Conservation (phyloP, 2,113 vertebrate genomes). For the Prunella himalayana region DNA sequence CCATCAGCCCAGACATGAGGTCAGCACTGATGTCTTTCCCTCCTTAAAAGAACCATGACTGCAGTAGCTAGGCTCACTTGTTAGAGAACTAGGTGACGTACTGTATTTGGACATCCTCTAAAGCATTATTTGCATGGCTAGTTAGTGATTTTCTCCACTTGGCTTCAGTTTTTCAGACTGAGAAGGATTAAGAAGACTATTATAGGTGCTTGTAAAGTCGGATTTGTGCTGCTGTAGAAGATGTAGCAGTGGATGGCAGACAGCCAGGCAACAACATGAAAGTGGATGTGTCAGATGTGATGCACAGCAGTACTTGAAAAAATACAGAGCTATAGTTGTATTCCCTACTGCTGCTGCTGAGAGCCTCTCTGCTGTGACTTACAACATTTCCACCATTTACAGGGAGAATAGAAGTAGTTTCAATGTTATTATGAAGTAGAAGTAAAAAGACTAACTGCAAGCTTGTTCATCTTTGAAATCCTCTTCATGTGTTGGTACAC, state of each 20-base stretch:
- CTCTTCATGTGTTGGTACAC: neutral
- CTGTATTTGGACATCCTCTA: neutral
- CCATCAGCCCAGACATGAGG: neutral
- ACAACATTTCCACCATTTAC: neutral
- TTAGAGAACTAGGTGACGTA: neutral
- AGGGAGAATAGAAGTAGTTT: neutral
- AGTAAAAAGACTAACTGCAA: neutral
- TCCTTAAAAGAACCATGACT: neutral
- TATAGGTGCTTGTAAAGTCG: neutral
- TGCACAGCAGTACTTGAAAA: neutral
- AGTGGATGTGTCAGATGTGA: neutral
- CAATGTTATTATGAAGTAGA: neutral
- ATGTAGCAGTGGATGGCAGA: neutral
- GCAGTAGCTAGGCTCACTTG: neutral
- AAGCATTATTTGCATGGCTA: neutral
- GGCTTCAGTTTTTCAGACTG: neutral
- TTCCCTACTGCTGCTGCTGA: neutral
- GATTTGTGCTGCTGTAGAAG: neutral
- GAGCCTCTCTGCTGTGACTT: neutral
- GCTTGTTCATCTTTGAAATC: neutral
- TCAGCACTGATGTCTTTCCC: neutral
- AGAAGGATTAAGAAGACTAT: constrained; percentile 4
- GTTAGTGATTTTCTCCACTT: neutral
- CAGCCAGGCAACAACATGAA: neutral
- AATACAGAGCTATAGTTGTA: neutral